phyloP scores from a whole-genome alignment of 2,888 invertebrate genomes.

The Eurytoma adleriae region DNA sequence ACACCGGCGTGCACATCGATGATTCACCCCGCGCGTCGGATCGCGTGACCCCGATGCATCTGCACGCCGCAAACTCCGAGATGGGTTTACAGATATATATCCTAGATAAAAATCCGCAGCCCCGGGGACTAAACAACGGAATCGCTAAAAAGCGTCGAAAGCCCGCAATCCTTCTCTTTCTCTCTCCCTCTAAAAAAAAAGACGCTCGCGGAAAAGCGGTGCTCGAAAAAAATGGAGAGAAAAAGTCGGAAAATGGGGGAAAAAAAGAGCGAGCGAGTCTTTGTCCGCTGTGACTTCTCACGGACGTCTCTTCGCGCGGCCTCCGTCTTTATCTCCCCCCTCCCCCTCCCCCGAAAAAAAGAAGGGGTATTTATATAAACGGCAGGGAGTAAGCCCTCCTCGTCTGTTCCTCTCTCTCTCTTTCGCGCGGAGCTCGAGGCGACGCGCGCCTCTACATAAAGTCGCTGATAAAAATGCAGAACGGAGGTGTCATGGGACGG shows the following conservation, averaged over 20 bases:
- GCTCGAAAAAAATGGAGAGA: neutral
- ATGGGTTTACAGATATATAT: neutral
- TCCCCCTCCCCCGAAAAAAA: neutral
- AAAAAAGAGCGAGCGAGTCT: conserved; percentile 6
- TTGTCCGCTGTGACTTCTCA: conserved; percentile 34
- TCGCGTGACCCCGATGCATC: no score
- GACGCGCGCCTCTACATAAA: conserved; percentile 36
- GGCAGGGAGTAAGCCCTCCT: conserved; percentile 27
- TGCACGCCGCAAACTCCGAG: neutral
- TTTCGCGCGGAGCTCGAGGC: conserved; percentile 15
- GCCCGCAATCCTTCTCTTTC: no score
- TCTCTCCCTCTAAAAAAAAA: no score
- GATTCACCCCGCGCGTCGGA: no score
- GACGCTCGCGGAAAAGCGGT: neutral
- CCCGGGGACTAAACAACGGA: neutral
- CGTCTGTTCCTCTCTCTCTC: conserved; percentile 1
- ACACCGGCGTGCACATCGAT: no score
- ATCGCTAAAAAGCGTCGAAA: conserved; percentile 20
- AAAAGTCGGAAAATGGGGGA: neutral
- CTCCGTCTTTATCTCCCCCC: conserved; percentile 8
- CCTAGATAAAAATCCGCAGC: neutral
- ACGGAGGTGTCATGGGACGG: conserved; percentile 40
- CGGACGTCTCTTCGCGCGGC: conserved; percentile 13
- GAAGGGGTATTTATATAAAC: conserved; percentile 52
- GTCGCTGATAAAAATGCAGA: conserved; percentile 54